Evolutionary conservation across 92 coral and sea anemone genomes (phyloP).

Genomic region (Plumapathes pennacea): DNA sequence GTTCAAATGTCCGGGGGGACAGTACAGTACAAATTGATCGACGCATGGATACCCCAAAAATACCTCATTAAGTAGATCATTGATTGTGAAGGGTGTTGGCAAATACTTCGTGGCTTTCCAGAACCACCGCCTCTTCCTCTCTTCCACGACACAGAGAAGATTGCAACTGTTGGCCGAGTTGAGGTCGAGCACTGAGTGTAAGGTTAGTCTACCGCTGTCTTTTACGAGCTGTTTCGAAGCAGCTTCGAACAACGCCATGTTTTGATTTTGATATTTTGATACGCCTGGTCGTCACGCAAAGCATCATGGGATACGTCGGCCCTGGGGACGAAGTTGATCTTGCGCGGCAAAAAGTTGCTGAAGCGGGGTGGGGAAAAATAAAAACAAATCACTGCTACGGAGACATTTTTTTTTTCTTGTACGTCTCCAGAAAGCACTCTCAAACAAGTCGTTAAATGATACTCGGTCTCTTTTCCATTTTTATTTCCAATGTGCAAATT

Average conservation of each 20-base stretch:
- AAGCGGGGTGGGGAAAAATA: no score
- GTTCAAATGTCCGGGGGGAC: background rate
- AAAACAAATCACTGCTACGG: no score
- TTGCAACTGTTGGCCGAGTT: conserved; percentile 70
- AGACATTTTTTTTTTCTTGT: no score
- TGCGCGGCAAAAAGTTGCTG: no score
- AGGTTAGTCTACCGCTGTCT: conserved; percentile 77
- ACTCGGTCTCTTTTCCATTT: no score
- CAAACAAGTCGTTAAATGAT: no score
- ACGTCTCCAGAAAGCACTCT: no score
- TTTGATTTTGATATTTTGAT: background rate
- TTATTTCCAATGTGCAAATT: no score
- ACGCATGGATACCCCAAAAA: background rate
- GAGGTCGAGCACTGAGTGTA: conserved; percentile 74
- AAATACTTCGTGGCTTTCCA: conserved; percentile 78
- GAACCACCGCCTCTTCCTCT: conserved; percentile 77
- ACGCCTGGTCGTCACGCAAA: background rate
- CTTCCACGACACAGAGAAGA: conserved; percentile 68
- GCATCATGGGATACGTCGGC: conserved; percentile 17
- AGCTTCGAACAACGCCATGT: conserved; percentile 94
- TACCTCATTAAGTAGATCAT: conserved; percentile 77
- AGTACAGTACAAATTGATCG: background rate
- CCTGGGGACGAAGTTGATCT: no score
- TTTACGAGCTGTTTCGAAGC: conserved; percentile 87
- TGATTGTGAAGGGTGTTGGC: conserved; percentile 68